Evolutionary conservation across 2,797 vertebrate species (phyloP).

Genomic region (Cirrhinus molitorella): DNA sequence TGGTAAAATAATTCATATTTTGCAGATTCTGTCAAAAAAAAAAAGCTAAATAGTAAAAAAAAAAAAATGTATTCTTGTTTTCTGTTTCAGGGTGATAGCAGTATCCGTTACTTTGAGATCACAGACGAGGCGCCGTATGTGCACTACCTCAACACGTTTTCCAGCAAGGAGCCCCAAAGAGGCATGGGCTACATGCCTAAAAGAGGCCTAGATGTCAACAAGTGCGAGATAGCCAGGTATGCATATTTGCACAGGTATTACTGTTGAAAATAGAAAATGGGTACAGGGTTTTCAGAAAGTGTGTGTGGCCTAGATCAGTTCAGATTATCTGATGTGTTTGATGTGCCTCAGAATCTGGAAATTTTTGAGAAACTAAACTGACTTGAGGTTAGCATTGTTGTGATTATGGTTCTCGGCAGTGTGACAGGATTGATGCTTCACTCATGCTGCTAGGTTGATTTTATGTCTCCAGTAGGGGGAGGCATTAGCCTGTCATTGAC

Average conservation of each 20-base stretch:
- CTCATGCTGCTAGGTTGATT: conserved; percentile 6
- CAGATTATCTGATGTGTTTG: background rate
- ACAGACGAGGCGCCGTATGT: conserved; percentile 95
- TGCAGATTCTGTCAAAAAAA: too few relatives aligned
- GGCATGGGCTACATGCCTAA: conserved; percentile 99
- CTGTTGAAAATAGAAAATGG: background rate
- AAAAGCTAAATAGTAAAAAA: too few relatives aligned
- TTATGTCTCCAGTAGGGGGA: conserved; percentile 47
- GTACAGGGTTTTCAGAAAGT: too few relatives aligned
- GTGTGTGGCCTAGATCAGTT: background rate
- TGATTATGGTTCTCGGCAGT: background rate
- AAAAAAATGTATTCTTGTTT: conserved; percentile 15
- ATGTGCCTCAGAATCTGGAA: background rate
- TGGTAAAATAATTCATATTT: too few relatives aligned
- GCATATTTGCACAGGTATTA: background rate
- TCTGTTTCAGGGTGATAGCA: conserved; percentile 91
- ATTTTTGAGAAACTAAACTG: background rate
- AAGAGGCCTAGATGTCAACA: conserved; percentile 96
- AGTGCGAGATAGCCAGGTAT: conserved; percentile 98
- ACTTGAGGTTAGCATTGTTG: too few relatives aligned
- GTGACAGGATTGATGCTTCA: background rate
- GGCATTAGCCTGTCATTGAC: background rate
- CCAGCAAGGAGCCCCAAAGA: conserved; percentile 97
- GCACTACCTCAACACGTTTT: conserved; percentile 99
- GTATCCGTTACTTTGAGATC: conserved; percentile 99